These are phyloP conservation scores for Athrips mouffetella DNA, from an alignment of 2,888 invertebrate genomes.

Conservation along the genomic window DNA sequence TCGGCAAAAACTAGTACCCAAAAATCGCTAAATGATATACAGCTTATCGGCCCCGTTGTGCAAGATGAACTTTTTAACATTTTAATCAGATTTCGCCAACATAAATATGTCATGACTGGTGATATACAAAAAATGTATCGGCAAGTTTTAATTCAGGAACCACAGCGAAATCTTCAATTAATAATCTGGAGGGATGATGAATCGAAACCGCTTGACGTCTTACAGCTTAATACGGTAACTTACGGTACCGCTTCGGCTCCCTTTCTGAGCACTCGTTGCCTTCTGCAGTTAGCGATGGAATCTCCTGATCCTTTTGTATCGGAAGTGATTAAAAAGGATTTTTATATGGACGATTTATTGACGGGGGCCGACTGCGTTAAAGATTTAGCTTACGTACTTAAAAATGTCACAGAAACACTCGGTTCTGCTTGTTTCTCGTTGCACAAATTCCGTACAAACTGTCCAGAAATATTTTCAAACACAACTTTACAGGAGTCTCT, in stretches of 20 bases:
- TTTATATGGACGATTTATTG: slow-evolving; percentile 31
- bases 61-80: slow-evolving; percentile 17
- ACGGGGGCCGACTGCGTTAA: slow-evolving; percentile 20
- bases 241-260: slow-evolving; percentile 30
- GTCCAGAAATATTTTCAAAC: too few species aligned
- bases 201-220: slow-evolving; percentile 11
- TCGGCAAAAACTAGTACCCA: slow-evolving; percentile 16
- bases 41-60: slow-evolving; percentile 15
- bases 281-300: slow-evolving; percentile 27
- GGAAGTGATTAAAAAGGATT: slow-evolving; percentile 27
- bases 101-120: slow-evolving; percentile 18
- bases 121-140: slow-evolving; percentile 26
- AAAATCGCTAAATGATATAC: slow-evolving; percentile 17
- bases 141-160: neutral
- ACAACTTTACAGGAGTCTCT: too few species aligned
- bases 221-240: slow-evolving; percentile 23
- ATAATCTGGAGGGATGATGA: slow-evolving; percentile 21
- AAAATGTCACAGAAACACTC: slow-evolving; percentile 18
- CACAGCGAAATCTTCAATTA: slow-evolving; percentile 11
- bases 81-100: slow-evolving; percentile 14
- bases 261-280: slow-evolving; percentile 28
- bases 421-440: slow-evolving; percentile 26
- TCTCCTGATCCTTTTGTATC: slow-evolving; percentile 19
- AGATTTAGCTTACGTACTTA: slow-evolving; percentile 15
- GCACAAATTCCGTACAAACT: too few species aligned